phyloP scores from a whole-genome alignment of 2,113 vertebrate species.

The Phyllostomus hastatus region DNA sequence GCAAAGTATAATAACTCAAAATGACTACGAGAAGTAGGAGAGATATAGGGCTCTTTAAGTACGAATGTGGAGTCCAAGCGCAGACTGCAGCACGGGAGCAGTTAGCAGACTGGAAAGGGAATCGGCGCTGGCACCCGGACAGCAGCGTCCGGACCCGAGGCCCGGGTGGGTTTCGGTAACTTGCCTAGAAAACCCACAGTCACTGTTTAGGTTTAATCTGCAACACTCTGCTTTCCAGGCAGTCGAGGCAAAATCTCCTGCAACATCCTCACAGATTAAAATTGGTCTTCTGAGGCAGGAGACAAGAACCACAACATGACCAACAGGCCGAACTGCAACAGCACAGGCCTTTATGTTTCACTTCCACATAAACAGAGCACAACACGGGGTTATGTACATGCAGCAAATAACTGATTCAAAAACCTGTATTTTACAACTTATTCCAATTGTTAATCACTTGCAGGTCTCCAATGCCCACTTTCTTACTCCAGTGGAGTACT shows the following conservation, averaged over 20 bases:
- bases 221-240: background rate
- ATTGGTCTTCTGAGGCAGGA: background rate
- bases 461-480: background rate
- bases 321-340: background rate
- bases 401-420: background rate
- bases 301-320: background rate
- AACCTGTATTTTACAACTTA: background rate
- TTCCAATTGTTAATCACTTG: background rate
- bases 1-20: background rate
- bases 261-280: background rate
- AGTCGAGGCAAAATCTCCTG: background rate
- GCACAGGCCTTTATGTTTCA: background rate
- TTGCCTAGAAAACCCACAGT: background rate
- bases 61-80: background rate
- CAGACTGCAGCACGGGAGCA: background rate
- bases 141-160: slow-evolving; percentile 11
- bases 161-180: background rate
- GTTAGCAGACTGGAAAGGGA: background rate
- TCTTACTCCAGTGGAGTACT: background rate
- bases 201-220: background rate
- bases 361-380: background rate
- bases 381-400: background rate
- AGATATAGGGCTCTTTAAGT: background rate
- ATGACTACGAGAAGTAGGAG: background rate
- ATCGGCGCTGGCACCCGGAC: background rate